phyloP scores from a whole-genome alignment of 2,797 vertebrate genomes.

The Holocentrus rufus region DNA sequence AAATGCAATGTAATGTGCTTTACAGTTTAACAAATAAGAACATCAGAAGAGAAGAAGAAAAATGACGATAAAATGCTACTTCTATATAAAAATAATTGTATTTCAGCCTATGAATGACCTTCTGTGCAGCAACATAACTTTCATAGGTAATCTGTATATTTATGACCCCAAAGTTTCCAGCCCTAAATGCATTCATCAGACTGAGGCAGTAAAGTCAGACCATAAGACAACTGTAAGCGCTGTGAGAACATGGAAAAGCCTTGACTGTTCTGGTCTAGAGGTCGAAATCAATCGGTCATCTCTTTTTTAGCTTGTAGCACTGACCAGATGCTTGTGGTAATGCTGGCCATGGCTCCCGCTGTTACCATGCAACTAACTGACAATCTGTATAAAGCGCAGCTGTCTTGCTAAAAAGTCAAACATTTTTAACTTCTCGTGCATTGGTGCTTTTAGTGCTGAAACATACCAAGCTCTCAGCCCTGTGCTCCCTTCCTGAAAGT shows the following conservation, averaged over 20 bases:
- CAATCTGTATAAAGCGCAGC: slow-evolving; percentile 46
- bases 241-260: slow-evolving; percentile 10
- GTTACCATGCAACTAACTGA: slow-evolving; percentile 42
- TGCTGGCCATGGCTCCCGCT: slow-evolving; percentile 13
- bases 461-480: slow-evolving; percentile 6
- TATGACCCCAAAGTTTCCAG: not conserved
- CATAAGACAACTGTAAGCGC: slow-evolving; percentile 1
- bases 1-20: too few species aligned
- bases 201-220: slow-evolving; percentile 8
- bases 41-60: too few species aligned
- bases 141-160: slow-evolving; percentile 3
- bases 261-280: slow-evolving; percentile 23
- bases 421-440: slow-evolving; percentile 31
- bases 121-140: slow-evolving; percentile 7
- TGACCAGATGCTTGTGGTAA: slow-evolving; percentile 45
- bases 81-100: too few species aligned
- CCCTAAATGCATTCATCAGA: not conserved
- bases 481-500: not conserved
- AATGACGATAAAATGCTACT: too few species aligned
- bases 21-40: too few species aligned
- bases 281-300: slow-evolving; percentile 21
- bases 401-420: slow-evolving; percentile 21
- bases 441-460: slow-evolving; percentile 14
- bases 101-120: too few species aligned
- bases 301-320: slow-evolving; percentile 18